phyloP scores from a whole-genome alignment of 2,888 invertebrate genomes.

The Caenorhabditis sp. region DNA sequence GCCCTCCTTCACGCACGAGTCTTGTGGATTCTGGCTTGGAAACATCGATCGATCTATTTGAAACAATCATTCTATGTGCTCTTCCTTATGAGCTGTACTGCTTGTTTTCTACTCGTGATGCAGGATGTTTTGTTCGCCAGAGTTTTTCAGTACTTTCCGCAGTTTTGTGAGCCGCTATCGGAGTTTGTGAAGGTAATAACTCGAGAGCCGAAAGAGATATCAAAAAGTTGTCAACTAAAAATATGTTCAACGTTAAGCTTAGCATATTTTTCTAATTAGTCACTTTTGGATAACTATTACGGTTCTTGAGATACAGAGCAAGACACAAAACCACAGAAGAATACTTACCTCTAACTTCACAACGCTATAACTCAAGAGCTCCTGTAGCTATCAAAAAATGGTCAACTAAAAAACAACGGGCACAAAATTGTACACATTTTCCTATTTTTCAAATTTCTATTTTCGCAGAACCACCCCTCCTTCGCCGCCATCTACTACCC shows the following conservation, averaged over 20 bases:
- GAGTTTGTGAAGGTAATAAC: constrained; percentile 31
- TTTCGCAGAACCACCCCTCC: constrained; percentile 24
- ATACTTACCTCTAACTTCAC: too few relatives aligned
- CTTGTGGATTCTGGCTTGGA: constrained; percentile 37
- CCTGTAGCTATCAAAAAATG: too few relatives aligned
- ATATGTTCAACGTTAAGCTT: not conserved
- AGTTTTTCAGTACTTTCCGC: constrained; percentile 61
- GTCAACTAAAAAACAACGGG: too few relatives aligned
- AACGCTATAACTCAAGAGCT: too few relatives aligned
- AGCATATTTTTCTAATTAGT: not conserved
- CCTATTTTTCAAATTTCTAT: not conserved
- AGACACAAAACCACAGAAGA: too few relatives aligned
- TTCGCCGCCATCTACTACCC: constrained; percentile 49
- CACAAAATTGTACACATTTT: not conserved
- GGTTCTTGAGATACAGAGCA: too few relatives aligned
- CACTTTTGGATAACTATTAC: too few relatives aligned
- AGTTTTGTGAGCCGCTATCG: constrained; percentile 41
- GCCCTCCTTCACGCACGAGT: constrained; percentile 38
- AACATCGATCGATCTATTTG: constrained; percentile 33
- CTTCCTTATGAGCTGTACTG: constrained; percentile 35
- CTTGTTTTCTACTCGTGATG: constrained; percentile 40
- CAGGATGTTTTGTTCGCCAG: constrained; percentile 47
- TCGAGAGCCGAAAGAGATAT: not conserved
- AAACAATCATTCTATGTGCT: constrained; percentile 60
- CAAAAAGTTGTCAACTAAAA: not conserved